Evolutionary conservation across 2,113 vertebrate genomes (phyloP).

Genomic region (Emydura subglobosa): DNA sequence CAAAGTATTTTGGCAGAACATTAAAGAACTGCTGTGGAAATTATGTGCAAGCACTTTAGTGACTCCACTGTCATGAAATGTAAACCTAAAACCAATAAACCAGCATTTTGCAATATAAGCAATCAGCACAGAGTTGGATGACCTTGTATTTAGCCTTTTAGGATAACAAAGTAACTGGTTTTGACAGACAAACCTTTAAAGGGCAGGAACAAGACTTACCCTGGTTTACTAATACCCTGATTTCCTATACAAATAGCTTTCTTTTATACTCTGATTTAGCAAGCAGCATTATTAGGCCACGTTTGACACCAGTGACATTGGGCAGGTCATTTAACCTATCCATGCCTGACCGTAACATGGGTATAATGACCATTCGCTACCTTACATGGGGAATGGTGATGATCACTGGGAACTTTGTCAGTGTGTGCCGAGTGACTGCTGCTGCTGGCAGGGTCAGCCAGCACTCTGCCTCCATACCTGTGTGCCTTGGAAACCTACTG

Average conservation of each 20-base stretch:
- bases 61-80: not conserved
- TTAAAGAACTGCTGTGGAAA: not conserved
- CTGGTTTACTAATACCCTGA: not conserved
- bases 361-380: not conserved
- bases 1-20: not conserved
- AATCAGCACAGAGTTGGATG: constrained; percentile 21
- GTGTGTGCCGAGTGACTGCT: not conserved
- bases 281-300: not conserved
- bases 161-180: not conserved
- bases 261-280: not conserved
- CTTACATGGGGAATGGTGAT: not conserved
- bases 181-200: not conserved
- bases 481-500: rapidly evolving
- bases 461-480: rapidly evolving
- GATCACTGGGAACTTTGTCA: not conserved
- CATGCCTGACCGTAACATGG: rapidly evolving
- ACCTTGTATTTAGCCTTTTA: not conserved
- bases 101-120: not conserved
- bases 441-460: not conserved
- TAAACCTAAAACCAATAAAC: not conserved
- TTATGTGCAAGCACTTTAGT: not conserved
- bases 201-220: not conserved
- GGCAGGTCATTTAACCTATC: not conserved
- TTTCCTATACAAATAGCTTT: not conserved
- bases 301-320: not conserved